phyloP scores from a whole-genome alignment of 2,888 invertebrate genomes.

The Eristalinus sepulchralis region DNA sequence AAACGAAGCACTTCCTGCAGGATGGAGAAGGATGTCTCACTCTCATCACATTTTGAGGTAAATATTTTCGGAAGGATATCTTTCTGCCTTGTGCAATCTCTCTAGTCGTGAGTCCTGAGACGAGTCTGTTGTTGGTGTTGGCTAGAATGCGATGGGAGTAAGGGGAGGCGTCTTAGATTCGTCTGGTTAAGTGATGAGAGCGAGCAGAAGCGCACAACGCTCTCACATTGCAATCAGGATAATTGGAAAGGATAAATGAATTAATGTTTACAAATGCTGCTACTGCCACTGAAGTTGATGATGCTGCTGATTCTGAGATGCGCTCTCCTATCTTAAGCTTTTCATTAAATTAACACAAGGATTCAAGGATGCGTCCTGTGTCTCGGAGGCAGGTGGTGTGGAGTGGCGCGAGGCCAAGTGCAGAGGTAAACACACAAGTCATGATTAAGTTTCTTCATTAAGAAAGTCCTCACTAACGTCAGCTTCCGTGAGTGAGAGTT shows the following conservation, averaged over 20 bases:
- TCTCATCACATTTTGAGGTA: constrained; percentile 66
- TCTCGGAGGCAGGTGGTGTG: not conserved
- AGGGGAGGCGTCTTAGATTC: not conserved
- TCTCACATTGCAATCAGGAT: constrained; percentile 70
- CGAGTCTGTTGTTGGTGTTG: not conserved
- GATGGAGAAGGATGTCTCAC: constrained; percentile 52
- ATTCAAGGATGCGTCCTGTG: constrained; percentile 1
- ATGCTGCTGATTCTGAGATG: constrained; percentile 29
- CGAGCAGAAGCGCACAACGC: constrained; percentile 42
- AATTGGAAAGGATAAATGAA: constrained; percentile 72
- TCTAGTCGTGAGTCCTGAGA: not conserved
- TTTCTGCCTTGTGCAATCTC: constrained; percentile 14
- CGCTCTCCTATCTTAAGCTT: constrained; percentile 58
- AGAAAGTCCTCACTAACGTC: constrained; percentile 1
- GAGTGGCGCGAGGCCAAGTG: not conserved
- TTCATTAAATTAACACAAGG: constrained; percentile 70
- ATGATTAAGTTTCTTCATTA: constrained; percentile 69
- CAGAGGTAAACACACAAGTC: constrained; percentile 53
- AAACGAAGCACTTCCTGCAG: constrained; percentile 14
- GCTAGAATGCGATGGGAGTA: not conserved
- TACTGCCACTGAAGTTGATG: constrained; percentile 52
- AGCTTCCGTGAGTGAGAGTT: not conserved
- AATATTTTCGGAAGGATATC: constrained; percentile 71
- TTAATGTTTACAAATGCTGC: constrained; percentile 71
- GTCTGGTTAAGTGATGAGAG: constrained; percentile 63